Evolutionary conservation across 2,888 invertebrate species (phyloP).

Genomic region (Drosophila suboccidentalis): DNA sequence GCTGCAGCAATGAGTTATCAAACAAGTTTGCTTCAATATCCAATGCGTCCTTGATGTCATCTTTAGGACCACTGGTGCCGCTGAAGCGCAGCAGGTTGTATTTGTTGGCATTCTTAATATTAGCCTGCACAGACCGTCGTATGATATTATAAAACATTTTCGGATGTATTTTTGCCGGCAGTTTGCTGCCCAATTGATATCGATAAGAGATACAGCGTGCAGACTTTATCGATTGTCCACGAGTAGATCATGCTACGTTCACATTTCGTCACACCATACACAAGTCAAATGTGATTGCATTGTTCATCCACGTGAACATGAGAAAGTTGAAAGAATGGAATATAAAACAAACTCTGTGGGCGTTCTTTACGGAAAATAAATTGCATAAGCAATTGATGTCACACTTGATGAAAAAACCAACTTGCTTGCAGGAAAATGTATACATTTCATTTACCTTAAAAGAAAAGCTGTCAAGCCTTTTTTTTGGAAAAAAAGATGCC

Average conservation of each 20-base stretch:
- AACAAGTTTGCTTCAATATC: slow-evolving; percentile 80
- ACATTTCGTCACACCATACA: no score
- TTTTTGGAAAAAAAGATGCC: no score
- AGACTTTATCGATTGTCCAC: not conserved
- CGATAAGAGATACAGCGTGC: not conserved
- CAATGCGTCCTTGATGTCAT: slow-evolving; percentile 73
- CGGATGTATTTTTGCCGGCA: slow-evolving; percentile 22
- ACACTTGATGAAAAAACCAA: no score
- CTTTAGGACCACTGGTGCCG: slow-evolving; percentile 29
- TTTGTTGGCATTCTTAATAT: slow-evolving; percentile 37
- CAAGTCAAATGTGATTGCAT: no score
- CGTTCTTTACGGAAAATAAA: no score
- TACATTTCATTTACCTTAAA: no score
- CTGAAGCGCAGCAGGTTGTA: slow-evolving; percentile 38
- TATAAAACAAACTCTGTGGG: no score
- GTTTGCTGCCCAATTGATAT: not conserved
- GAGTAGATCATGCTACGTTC: not conserved
- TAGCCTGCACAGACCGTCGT: slow-evolving; percentile 47
- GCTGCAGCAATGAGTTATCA: slow-evolving; percentile 70
- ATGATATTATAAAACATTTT: slow-evolving; percentile 64
- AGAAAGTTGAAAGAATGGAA: no score
- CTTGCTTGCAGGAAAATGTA: no score
- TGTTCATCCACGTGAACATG: no score
- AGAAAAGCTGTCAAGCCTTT: no score
- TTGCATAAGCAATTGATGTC: no score